Conservation (phyloP, 2,113 vertebrate species). For the Sylvia atricapilla region DNA sequence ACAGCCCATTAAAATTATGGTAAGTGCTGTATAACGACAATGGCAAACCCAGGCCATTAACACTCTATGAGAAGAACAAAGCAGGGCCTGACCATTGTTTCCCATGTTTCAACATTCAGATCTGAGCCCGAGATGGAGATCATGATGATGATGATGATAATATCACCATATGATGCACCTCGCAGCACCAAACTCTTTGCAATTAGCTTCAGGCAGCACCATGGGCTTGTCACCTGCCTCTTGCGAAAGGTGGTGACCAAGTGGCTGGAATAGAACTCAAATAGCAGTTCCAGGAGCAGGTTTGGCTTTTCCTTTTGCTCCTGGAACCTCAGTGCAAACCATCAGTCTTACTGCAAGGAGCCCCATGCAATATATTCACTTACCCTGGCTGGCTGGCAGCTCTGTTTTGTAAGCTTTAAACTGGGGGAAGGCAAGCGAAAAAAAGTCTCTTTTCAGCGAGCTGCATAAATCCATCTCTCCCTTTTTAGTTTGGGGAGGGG, state of each 20-base stretch:
- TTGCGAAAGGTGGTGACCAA: not conserved
- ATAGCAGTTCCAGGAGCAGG: not conserved
- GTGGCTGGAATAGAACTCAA: not conserved
- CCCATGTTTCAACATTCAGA: not conserved
- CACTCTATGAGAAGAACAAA: not conserved
- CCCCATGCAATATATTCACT: not conserved
- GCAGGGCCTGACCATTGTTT: not conserved
- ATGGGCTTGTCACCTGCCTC: not conserved
- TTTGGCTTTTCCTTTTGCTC: not conserved
- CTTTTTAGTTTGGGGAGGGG: not conserved
- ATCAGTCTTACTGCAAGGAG: not conserved
- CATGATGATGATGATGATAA: not conserved
- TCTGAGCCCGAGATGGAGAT: not conserved
- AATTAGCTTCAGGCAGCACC: not conserved
- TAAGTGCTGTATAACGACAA: not conserved
- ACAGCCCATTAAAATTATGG: not conserved
- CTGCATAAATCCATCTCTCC: not conserved
- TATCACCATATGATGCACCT: not conserved
- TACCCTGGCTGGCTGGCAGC: not conserved
- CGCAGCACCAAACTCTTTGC: not conserved
- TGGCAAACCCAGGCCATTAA: not conserved
- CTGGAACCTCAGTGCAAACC: not conserved
- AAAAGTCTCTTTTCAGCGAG: not conserved
- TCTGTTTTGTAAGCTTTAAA: not conserved
- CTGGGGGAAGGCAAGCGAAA: fast-evolving